Evolutionary conservation across 2,888 invertebrate species (phyloP).

Genomic region (Athetis lepigone): DNA sequence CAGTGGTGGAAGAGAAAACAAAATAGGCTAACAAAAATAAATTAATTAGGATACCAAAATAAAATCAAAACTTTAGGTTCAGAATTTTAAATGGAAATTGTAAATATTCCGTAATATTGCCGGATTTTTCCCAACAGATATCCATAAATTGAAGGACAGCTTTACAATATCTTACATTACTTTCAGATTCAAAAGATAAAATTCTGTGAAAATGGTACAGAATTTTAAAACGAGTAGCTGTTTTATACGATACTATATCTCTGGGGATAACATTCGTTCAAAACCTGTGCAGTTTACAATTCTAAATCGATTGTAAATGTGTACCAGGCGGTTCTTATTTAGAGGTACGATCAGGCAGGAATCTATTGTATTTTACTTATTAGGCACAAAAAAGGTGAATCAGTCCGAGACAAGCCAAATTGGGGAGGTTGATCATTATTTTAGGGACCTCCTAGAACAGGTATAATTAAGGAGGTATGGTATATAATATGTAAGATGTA

Average conservation of each 20-base stretch:
- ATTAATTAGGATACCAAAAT: not conserved
- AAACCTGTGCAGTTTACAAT: constrained; percentile 29
- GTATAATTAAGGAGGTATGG: too few relatives aligned
- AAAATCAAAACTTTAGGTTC: not conserved
- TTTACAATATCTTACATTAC: constrained; percentile 19
- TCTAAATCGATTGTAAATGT: constrained; percentile 32
- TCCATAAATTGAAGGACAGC: constrained; percentile 15
- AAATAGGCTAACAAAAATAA: too few relatives aligned
- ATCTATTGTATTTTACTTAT: too few relatives aligned
- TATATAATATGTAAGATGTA: too few relatives aligned
- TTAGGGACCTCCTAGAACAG: too few relatives aligned
- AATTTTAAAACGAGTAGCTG: constrained; percentile 39
- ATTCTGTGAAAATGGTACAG: constrained; percentile 37
- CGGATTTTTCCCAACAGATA: not conserved
- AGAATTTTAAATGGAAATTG: not conserved
- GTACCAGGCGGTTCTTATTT: not conserved
- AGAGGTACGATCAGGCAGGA: not conserved
- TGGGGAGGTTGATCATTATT: too few relatives aligned
- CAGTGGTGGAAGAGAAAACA: too few relatives aligned
- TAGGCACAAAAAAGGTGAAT: too few relatives aligned
- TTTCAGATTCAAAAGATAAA: too few relatives aligned
- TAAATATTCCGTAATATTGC: not conserved
- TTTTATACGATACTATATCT: constrained; percentile 24
- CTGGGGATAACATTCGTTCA: constrained; percentile 19
- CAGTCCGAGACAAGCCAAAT: too few relatives aligned